These are phyloP conservation scores for Prionace glauca DNA, from an alignment of 2,797 vertebrate species.

Conservation along the genomic window DNA sequence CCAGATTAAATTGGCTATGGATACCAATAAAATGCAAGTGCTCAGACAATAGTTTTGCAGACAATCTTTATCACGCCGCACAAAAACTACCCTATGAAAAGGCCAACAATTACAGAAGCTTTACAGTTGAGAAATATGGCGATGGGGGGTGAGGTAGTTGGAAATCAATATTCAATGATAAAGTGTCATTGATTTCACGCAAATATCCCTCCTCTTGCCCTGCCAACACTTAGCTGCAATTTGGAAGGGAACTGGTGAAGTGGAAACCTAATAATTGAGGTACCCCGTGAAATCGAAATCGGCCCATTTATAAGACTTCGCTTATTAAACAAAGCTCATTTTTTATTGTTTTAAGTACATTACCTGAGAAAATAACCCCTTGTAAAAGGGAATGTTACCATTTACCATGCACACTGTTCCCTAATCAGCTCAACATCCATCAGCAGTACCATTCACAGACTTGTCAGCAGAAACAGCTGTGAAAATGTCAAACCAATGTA, in stretches of 20 bases:
- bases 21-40: neutral
- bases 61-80: neutral
- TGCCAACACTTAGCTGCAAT: neutral
- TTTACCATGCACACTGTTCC: neutral
- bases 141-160: neutral
- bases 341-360: conserved; percentile 6
- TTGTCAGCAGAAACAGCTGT: neutral
- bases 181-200: neutral
- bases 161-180: neutral
- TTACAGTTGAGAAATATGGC: neutral
- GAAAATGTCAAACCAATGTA: neutral
- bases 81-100: neutral
- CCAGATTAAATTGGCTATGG: neutral
- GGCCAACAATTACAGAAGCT: neutral
- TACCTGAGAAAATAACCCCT: conserved; percentile 1
- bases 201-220: neutral
- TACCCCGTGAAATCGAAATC: neutral
- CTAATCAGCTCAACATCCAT: neutral
- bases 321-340: neutral
- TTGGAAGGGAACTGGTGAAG: neutral
- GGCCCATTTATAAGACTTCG: neutral
- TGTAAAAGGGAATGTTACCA: neutral
- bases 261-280: neutral
- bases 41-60: neutral
- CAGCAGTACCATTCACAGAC: neutral